Percentiles rank a stretch among this genome's conserved stretches.
Conservation (phyloP, 2,888 invertebrate genomes). For the Andrena praecox region DNA sequence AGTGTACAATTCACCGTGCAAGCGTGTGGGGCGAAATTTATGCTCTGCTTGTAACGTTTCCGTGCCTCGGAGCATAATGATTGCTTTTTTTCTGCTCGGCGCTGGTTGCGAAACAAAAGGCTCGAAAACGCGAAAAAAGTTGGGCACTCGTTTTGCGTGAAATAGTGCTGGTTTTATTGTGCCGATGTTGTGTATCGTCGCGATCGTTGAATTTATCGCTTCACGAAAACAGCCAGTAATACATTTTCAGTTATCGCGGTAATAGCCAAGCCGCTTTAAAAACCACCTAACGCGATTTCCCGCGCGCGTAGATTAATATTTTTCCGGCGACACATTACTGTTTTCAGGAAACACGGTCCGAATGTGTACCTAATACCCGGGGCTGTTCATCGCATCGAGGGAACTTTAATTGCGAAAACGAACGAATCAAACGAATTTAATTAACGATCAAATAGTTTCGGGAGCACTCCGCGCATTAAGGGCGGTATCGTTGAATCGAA, state of each 20-base stretch:
- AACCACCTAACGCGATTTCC: neutral
- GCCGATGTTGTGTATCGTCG: slow-evolving; percentile 3
- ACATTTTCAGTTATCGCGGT: neutral
- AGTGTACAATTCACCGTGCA: neutral
- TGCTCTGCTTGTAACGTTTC: slow-evolving; percentile 1
- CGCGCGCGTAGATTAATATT: neutral
- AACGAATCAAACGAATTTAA: neutral
- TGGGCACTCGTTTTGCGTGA: neutral
- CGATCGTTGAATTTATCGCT: slow-evolving; percentile 34
- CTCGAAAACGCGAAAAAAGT: slow-evolving; percentile 13
- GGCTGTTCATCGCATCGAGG: neutral
- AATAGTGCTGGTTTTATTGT: slow-evolving; percentile 18
- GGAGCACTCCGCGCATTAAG: neutral
- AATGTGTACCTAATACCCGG: too few relatives aligned
- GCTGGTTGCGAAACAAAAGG: slow-evolving; percentile 22
- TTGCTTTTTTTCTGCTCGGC: slow-evolving; percentile 10
- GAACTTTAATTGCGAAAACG: neutral
- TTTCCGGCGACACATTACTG: neutral
- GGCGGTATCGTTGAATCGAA: neutral
- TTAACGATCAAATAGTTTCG: neutral
- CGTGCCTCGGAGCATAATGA: slow-evolving; percentile 4
- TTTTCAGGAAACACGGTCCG: too few relatives aligned
- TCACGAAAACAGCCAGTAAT: neutral
- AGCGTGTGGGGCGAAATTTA: slow-evolving; percentile 1
- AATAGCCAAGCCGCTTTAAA: neutral